Base-by-base conservation (phyloP, 2,888 invertebrate genomes). In the Erebia ligea region DNA sequence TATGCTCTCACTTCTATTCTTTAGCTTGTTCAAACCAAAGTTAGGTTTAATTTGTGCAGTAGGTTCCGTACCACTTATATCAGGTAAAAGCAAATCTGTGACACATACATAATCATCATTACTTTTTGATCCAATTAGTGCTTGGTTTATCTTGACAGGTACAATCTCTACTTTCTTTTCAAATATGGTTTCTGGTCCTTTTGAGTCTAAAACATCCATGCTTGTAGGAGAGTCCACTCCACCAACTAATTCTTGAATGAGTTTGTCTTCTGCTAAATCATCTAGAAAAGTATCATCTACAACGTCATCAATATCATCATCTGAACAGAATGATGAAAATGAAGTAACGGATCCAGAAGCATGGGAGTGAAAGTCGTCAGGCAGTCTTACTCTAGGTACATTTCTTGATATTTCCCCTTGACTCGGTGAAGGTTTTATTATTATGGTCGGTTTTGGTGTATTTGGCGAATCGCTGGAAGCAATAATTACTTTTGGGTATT, bases 391-490 rank as follows among this genome's bases (percentile, higher is more conserved):
- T 80, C 94, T 89, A 9, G 95, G 93, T 67, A 91, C 87, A 77
- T 91, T 89, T 71, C 84, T 81, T 4, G 86, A 81, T 70, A 90
- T 83, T 76, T 86, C 86, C n/a, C 79, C 73, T 75, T 87, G 85
- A 76, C 84, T 90, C 57, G 93, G 89, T 1, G 94, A 94, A 9
- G 95, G 94, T 77, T 95, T 95, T 21, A 95, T 95, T 50, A 95
- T 90, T 71, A 95, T 94, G 80, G 94, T 95, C 0, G 95, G 93
- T 78, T 96, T 95, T 71, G 92, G 84, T 63, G 85, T 88, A 19
- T 84, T 84, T 25, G 90, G 83, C 74, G 84, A 84, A 68, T 91
- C 86, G 78, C 93, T 93, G 1, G 94, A 89, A 1, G 94, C 90
- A 69, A 95, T 93, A 48, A 95, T 94, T 0, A 94, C 91, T 83